phyloP scores from a whole-genome alignment of 2,113 vertebrate species.

The Atractosteus spatula region DNA sequence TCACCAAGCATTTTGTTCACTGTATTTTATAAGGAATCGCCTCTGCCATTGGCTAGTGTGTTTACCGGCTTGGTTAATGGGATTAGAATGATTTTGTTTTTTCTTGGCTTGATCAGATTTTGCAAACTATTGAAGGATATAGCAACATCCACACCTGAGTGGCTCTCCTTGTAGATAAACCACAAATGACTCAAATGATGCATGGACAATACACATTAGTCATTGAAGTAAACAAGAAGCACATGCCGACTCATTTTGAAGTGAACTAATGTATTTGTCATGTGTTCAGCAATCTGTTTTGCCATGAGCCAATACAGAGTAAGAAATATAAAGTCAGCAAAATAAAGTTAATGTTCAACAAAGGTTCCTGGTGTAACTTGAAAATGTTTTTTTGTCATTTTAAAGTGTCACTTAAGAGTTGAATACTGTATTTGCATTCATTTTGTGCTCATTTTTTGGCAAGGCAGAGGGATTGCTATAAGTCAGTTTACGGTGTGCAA shows the following conservation, averaged over 20 bases:
- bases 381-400: slow-evolving; percentile 5
- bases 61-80: too few species aligned
- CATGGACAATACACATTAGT: not conserved
- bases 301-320: slow-evolving; percentile 27
- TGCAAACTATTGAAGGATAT: too few species aligned
- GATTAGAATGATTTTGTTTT: too few species aligned
- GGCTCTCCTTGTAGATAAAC: not conserved
- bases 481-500: slow-evolving; percentile 4
- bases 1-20: too few species aligned
- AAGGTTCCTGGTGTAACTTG: not conserved
- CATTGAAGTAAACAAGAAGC: slow-evolving; percentile 15
- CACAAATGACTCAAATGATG: not conserved
- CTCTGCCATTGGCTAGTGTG: too few species aligned
- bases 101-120: too few species aligned
- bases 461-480: not conserved
- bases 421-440: not conserved
- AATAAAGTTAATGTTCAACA: not conserved
- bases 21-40: too few species aligned
- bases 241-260: not conserved
- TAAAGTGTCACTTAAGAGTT: not conserved
- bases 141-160: too few species aligned
- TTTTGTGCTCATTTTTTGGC: not conserved
- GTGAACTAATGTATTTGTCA: slow-evolving; percentile 31
- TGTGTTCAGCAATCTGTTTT: slow-evolving; percentile 14
- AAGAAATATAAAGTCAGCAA: not conserved